Evolutionary conservation across 2,797 vertebrate genomes (phyloP), one percentile per base, ranked within the genome.

Genomic region (Pseudotriccus pelzelni): DNA sequence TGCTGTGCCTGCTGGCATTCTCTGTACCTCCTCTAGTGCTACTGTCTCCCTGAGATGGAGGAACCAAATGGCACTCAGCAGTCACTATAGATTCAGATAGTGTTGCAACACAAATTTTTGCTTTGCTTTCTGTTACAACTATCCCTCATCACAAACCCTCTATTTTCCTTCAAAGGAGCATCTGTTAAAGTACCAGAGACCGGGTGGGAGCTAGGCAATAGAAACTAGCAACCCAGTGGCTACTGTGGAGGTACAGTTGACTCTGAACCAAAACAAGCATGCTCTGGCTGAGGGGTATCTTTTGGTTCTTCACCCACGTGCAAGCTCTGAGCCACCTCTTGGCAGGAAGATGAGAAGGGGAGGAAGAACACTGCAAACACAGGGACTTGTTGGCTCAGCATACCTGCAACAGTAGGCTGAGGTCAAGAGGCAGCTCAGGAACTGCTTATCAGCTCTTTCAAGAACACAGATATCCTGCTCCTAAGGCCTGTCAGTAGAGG

Each of bases 221-320:
- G 28, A 69, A 92, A 47, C 34, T 19, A 62, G 23, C 58, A 79
- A 39, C 58, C 18, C 37, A 78, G 12, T 32, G 60, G 44, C 58
- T 74, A 8, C 36, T 41, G 44, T 32, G 66, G 27, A 87, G 32
- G 22, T 32, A 44, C 37, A 44, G 47, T n/a, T 63, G 56, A 50
- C 37, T 60, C 39, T n/a, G 30, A 81, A 37, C 44, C 66, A 47
- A 80, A 82, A 47, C 36, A 75, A 84, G 49, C 47, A 30, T 0
- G 1, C 10, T 69, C 60, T 64, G 53, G 27, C 53, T 78, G 43
- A 75, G 30, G 41, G 22, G 3, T 52, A 43, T 67, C 24, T 44
- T 78, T 69, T 0, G 0, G 30, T 76, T 55, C 39, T 69, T 37
- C 18, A 73, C 5, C 24, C 18, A 67, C 0, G 0, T 50, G 62